Conservation (phyloP, 2,797 vertebrate genomes). For the Squalus acanthias region DNA sequence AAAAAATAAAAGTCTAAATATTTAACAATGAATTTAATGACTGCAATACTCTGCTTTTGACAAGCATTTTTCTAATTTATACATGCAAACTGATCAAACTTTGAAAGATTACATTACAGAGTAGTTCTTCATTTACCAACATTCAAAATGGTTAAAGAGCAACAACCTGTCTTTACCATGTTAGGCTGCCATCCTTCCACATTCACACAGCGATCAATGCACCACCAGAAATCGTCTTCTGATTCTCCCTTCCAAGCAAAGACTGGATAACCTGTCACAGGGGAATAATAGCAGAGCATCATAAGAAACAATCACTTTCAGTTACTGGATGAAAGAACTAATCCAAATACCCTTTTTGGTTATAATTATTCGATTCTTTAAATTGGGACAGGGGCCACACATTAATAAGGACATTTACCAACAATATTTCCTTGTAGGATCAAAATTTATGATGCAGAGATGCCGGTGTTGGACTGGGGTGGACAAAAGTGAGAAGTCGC, state of each 20-base stretch:
- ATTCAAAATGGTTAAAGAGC: not conserved
- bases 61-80: not conserved
- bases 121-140: not conserved
- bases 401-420: not conserved
- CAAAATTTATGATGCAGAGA: no score
- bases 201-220: constrained; percentile 95
- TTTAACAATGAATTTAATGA: not conserved
- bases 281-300: constrained; percentile 38
- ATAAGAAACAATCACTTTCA: not conserved
- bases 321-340: not conserved
- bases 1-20: not conserved
- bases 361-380: not conserved
- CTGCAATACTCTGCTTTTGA: not conserved
- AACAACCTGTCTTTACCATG: constrained; percentile 69
- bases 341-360: not conserved
- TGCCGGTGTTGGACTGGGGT: no score
- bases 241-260: constrained; percentile 98
- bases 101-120: not conserved
- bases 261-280: constrained; percentile 78
- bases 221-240: constrained; percentile 99
- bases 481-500: no score
- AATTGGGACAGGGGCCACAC: not conserved
- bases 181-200: constrained; percentile 97
- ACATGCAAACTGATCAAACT: not conserved
- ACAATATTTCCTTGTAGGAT: not conserved